Base-by-base conservation (phyloP, 2,113 vertebrate genomes). In the Ia io region DNA sequence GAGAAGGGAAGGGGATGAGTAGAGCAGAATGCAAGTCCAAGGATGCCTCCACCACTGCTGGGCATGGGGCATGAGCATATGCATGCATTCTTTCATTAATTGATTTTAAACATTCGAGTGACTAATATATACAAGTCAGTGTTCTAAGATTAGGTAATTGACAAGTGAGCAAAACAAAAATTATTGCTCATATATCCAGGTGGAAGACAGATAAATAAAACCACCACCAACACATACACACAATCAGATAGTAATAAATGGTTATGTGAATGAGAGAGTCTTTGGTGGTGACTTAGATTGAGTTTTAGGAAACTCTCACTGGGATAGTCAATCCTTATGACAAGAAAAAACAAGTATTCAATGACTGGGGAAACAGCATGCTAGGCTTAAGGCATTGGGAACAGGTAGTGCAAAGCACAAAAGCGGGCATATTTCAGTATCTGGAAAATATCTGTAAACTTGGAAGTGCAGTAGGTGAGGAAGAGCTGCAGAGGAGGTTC, bases 151-250 rank as follows among this genome's bases (percentile, higher is more conserved):
- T 49, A 88, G 82, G 35, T 84, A 84, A 69, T 32, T 35, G 25
- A 90, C 65, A 94, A 88, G 20, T 51, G n/a, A 71, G 90, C 25
- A 86, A 92, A 67, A 94, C 51, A 79, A 90, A 91, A 93, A 40
- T 20, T 35, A 32, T 3, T 51, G 63, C 30, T 82, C 18, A 28
- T 8, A 61, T 85, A 23, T 85, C 65, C 16, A 56, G 47, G n/a
- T 49, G 9, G 71, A 93, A 96, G 40, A 78, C 44, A 90, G 76
- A 93, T 35, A 53, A 84, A 59, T 9, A 56, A 47, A 80, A 74
- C 42, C 22, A 53, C 47, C 25, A 87, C 32, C 22, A 53, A 76
- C 25, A 87, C 16, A 69, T 5, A 89, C 7, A 59, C n/a, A 28
- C 22, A n/a, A 88, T 44, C 11, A 44, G 51, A 80, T 1, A 84